These are phyloP conservation scores for Brachionus paranguensis DNA, from an alignment of 1,140 invertebrate species.

Conservation along the genomic window DNA sequence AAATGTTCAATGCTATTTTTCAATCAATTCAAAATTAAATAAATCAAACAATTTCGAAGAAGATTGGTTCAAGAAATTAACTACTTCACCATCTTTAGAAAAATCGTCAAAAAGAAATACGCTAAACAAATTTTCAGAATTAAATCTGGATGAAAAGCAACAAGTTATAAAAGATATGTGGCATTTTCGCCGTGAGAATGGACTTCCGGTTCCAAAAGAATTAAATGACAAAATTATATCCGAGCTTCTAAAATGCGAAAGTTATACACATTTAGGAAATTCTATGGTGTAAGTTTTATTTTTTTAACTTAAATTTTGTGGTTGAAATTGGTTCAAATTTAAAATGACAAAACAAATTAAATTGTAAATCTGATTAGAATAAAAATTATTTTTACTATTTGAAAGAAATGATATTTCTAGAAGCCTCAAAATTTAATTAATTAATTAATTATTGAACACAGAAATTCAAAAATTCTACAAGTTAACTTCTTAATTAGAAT, in stretches of 20 bases:
- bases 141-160: background rate
- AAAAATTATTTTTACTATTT: too few species aligned
- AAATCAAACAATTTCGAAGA: background rate
- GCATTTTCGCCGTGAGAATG: background rate
- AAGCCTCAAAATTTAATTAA: too few species aligned
- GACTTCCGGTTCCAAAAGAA: background rate
- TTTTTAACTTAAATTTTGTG: background rate
- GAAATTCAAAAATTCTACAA: too few species aligned
- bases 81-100: background rate
- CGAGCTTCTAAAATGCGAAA: slow-evolving; percentile 11
- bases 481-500: too few species aligned
- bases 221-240: background rate
- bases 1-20: background rate
- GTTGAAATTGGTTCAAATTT: too few species aligned
- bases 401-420: too few species aligned
- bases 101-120: background rate
- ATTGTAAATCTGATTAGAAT: too few species aligned
- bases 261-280: slow-evolving; percentile 16
- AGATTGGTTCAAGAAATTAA: slow-evolving; percentile 28
- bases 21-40: background rate
- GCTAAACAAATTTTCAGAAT: background rate
- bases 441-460: too few species aligned
- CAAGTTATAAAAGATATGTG: background rate
- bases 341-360: too few species aligned
- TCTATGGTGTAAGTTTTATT: background rate